These are phyloP conservation scores for Lissocephala sabroskyi DNA, from an alignment of 2,888 invertebrate species.

Conservation along the genomic window DNA sequence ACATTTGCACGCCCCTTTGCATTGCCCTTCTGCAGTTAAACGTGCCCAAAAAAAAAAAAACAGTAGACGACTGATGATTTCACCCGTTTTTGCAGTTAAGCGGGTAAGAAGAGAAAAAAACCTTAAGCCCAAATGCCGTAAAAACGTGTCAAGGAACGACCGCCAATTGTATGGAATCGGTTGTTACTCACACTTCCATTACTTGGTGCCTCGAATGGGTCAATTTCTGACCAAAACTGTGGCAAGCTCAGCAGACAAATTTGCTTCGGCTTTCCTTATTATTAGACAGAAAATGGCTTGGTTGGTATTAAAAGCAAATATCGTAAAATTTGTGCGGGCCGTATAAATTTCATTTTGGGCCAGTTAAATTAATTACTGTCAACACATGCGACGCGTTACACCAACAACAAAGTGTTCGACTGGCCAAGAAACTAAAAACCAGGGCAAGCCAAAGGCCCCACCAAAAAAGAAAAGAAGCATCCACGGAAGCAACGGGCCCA, in stretches of 20 bases:
- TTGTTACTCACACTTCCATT: too few species aligned
- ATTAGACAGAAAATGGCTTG: neutral
- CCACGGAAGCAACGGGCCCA: slow-evolving; percentile 12
- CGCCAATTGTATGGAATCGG: too few species aligned
- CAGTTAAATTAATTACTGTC: slow-evolving; percentile 63
- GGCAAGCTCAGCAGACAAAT: too few species aligned
- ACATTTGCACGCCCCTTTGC: too few species aligned
- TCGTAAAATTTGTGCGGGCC: slow-evolving; percentile 49
- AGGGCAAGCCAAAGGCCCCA: slow-evolving; percentile 49
- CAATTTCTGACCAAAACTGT: too few species aligned
- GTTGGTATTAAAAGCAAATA: slow-evolving; percentile 25
- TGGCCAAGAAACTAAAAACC: slow-evolving; percentile 50
- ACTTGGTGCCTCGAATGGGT: too few species aligned
- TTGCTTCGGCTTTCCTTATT: neutral
- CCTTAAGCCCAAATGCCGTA: neutral
- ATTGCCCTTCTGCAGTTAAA: slow-evolving; percentile 6
- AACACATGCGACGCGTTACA: slow-evolving; percentile 43
- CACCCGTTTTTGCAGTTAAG: slow-evolving; percentile 19
- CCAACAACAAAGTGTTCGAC: slow-evolving; percentile 8
- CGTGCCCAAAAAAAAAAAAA: slow-evolving; percentile 22
- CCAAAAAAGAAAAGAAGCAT: slow-evolving; percentile 1
- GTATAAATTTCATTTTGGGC: slow-evolving; percentile 56
- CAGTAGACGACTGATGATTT: slow-evolving; percentile 21
- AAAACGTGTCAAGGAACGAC: too few species aligned
- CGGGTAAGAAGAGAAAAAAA: neutral